Evolutionary conservation across 1,140 invertebrate species (phyloP).

Genomic region (Nixonia krombeini): DNA sequence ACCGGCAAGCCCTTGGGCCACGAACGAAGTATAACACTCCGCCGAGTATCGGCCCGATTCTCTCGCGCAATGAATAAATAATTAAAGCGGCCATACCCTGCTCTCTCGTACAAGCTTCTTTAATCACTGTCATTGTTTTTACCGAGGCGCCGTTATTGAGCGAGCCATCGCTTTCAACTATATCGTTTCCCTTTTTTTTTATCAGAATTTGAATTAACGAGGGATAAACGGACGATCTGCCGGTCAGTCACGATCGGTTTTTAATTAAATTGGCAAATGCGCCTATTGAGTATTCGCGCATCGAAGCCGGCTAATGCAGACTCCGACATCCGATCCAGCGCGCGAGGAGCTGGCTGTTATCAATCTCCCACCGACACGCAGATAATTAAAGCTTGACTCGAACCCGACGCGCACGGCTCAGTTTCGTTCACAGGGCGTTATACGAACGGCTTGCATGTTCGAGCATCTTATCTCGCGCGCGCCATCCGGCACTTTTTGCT

Average conservation of each 20-base stretch:
- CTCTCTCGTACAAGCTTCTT: background rate
- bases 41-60: background rate
- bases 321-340: background rate
- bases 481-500: constrained; percentile 56
- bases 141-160: too few species aligned
- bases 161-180: too few species aligned
- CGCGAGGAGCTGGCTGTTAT: constrained; percentile 42
- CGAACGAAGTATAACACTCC: constrained; percentile 1
- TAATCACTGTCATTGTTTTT: too few species aligned
- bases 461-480: constrained; percentile 60
- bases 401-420: constrained; percentile 15
- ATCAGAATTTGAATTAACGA: too few species aligned
- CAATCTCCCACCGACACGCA: constrained; percentile 59
- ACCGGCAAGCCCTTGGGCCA: background rate
- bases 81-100: background rate
- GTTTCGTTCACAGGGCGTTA: constrained; percentile 51
- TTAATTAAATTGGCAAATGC: background rate
- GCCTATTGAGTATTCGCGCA: background rate
- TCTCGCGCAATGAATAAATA: constrained; percentile 2
- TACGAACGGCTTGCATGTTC: constrained; percentile 64
- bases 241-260: too few species aligned
- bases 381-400: constrained; percentile 60
- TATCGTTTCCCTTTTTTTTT: too few species aligned
- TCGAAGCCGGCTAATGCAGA: background rate
- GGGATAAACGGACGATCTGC: too few species aligned